Evolutionary conservation across 2,888 invertebrate genomes (phyloP).

Genomic region (Acrobasis consociella): DNA sequence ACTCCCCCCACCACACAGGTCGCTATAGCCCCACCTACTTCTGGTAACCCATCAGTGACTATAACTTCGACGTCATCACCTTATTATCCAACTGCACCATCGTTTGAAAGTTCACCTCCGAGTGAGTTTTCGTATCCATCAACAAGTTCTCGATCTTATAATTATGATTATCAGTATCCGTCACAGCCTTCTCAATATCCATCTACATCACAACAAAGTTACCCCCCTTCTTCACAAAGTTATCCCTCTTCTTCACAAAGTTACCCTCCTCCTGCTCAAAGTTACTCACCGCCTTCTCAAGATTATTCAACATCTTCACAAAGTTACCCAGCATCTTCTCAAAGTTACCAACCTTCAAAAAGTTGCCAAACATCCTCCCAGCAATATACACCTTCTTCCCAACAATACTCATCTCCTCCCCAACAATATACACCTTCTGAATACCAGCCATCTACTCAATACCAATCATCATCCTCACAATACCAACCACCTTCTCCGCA

Average conservation of each 20-base stretch:
- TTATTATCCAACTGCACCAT: conserved; percentile 23
- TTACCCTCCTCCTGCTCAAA: neutral
- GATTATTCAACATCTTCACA: neutral
- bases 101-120: conserved; percentile 35
- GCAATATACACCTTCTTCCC: neutral
- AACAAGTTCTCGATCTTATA: conserved; percentile 39
- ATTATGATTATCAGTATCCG: conserved; percentile 33
- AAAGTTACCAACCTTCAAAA: neutral
- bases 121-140: conserved; percentile 38
- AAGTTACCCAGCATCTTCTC: neutral
- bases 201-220: conserved; percentile 11
- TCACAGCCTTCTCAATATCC: conserved; percentile 20
- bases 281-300: neutral
- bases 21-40: conserved; percentile 37
- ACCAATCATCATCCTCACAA: conserved; percentile 26
- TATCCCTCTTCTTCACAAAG: neutral
- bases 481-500: conserved; percentile 24
- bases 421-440: conserved; percentile 19
- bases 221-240: conserved; percentile 20
- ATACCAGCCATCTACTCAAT: conserved; percentile 11
- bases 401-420: conserved; percentile 1
- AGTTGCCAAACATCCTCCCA: neutral
- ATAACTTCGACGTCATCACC: conserved; percentile 34
- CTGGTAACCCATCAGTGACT: conserved; percentile 38
- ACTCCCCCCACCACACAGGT: conserved; percentile 40